phyloP scores from a whole-genome alignment of 2,113 vertebrate species.

The Siniperca knerii region DNA sequence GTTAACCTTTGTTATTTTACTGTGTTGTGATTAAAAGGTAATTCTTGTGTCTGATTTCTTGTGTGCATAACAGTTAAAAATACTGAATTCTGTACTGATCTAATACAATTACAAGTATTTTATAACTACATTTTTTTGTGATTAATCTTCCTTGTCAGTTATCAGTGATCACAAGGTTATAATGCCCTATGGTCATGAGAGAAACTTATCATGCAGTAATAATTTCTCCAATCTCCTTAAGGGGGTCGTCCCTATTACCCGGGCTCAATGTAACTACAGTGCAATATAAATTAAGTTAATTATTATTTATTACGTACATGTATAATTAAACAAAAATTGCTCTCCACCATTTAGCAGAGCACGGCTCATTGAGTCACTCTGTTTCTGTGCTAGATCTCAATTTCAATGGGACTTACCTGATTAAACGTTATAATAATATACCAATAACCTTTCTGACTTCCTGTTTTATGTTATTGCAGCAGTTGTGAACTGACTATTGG shows the following conservation, averaged over 20 bases:
- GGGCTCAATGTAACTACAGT: not conserved
- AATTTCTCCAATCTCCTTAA: not conserved
- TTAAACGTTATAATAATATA: not conserved
- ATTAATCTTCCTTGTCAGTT: constrained; percentile 1
- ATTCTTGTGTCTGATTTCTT: not conserved
- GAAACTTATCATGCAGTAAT: constrained; percentile 5
- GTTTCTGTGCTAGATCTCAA: not conserved
- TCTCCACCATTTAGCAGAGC: not conserved
- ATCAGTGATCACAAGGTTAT: not conserved
- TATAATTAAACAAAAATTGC: not conserved
- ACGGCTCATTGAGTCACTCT: not conserved
- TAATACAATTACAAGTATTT: not conserved
- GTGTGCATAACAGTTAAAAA: not conserved
- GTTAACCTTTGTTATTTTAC: not conserved
- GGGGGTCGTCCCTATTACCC: not conserved
- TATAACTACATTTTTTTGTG: not conserved
- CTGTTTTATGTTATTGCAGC: not conserved
- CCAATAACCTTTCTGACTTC: not conserved
- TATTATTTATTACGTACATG: not conserved
- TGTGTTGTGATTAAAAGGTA: not conserved
- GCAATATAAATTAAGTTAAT: not conserved
- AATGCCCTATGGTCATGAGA: not conserved
- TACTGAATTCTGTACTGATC: not conserved
- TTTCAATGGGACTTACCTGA: not conserved
- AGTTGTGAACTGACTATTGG: not conserved